These are phyloP conservation scores for Lycodopsis pacificus DNA, from an alignment of 2,797 vertebrate species.

Conservation along the genomic window DNA sequence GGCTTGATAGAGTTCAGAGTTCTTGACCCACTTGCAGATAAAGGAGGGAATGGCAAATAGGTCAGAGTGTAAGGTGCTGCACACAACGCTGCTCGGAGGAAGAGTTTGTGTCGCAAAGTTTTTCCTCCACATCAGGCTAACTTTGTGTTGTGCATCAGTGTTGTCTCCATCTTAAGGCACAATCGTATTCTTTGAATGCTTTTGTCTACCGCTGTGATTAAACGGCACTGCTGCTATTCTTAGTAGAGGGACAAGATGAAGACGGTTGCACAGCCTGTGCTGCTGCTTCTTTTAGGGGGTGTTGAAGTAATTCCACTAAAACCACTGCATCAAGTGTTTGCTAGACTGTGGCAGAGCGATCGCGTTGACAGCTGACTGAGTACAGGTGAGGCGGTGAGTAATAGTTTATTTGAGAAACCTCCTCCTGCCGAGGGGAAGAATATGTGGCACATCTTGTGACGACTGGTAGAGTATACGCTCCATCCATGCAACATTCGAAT, in stretches of 20 bases:
- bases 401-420: slow-evolving; percentile 51
- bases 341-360: slow-evolving; percentile 16
- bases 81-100: slow-evolving; percentile 33
- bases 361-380: slow-evolving; percentile 23
- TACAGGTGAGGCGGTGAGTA: slow-evolving; percentile 53
- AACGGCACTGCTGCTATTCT: slow-evolving; percentile 53
- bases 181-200: slow-evolving; percentile 27
- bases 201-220: slow-evolving; percentile 43
- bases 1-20: slow-evolving; percentile 81
- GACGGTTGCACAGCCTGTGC: slow-evolving; percentile 52
- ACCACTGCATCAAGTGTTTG: slow-evolving; percentile 43
- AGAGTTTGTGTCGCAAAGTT: slow-evolving; percentile 39
- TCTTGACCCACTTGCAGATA: slow-evolving; percentile 85
- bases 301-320: slow-evolving; percentile 43
- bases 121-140: slow-evolving; percentile 25
- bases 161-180: slow-evolving; percentile 15
- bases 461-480: slow-evolving; percentile 24
- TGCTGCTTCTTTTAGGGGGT: slow-evolving; percentile 39
- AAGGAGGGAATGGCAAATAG: slow-evolving; percentile 75
- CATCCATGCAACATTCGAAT: slow-evolving; percentile 39
- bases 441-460: slow-evolving; percentile 58
- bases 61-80: slow-evolving; percentile 72
- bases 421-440: slow-evolving; percentile 40
- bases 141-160: slow-evolving; percentile 28
- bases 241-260: slow-evolving; percentile 43